Evolutionary conservation across 1,140 invertebrate genomes (phyloP).

Genomic region (Drosophila paulistorum): DNA sequence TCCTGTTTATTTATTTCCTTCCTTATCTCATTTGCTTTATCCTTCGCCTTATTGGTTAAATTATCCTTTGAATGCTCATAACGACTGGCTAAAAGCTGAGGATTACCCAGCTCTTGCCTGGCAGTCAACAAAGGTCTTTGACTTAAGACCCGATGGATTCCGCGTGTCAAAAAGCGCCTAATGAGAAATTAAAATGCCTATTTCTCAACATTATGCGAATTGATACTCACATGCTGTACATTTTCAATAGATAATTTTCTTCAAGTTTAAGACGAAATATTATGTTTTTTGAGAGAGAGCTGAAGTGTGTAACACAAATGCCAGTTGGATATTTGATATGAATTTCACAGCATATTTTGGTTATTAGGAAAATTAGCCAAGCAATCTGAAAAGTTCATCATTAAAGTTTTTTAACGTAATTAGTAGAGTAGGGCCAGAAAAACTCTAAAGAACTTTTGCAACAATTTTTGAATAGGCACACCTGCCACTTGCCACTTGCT

Average conservation of each 20-base stretch:
- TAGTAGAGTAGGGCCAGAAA: background rate
- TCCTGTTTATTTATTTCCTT: background rate
- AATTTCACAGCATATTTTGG: conserved; percentile 5
- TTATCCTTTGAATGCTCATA: background rate
- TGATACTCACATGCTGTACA: conserved; percentile 4
- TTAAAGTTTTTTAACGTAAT: background rate
- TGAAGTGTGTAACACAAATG: background rate
- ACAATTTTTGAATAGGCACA: conserved; percentile 35
- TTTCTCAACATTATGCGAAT: too few species aligned
- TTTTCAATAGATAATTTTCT: conserved; percentile 15
- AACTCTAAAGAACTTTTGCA: conserved; percentile 6
- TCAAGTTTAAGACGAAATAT: background rate
- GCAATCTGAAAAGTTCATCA: background rate
- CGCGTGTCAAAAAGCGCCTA: conserved; percentile 1
- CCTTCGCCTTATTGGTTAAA: background rate
- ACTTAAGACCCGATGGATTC: background rate
- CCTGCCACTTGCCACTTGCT: conserved; percentile 47
- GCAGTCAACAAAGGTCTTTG: background rate
- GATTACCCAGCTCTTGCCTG: background rate
- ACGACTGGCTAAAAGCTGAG: background rate
- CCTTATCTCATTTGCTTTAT: background rate
- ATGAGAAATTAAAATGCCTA: too few species aligned
- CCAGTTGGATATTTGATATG: background rate
- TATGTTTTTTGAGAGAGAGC: background rate
- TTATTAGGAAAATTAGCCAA: background rate